Percentiles rank a stretch among this genome's conserved stretches.
Conservation (phyloP, 2,888 invertebrate genomes). For the Spilarctia lutea region DNA sequence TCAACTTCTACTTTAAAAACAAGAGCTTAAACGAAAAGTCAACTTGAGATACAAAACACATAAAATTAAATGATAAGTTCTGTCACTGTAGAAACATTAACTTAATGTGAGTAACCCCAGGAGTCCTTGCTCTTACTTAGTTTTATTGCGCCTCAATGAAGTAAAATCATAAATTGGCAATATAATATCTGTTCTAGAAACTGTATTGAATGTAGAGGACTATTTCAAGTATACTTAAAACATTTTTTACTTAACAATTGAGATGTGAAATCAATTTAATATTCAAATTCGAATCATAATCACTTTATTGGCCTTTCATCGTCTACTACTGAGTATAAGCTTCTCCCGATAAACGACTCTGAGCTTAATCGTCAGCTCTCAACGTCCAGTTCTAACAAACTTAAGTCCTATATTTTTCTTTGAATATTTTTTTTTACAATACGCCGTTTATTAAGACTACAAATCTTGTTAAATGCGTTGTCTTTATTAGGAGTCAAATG, state of each 20-base stretch:
- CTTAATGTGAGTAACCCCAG: conserved; percentile 40
- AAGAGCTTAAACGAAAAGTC: conserved; percentile 2
- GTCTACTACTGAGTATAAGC: neutral
- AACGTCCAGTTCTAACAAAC: no score
- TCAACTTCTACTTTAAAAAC: conserved; percentile 4
- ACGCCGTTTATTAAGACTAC: no score
- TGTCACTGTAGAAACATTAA: conserved; percentile 35
- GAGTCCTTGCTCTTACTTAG: conserved; percentile 47
- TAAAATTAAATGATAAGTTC: conserved; percentile 42
- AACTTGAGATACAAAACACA: conserved; percentile 34
- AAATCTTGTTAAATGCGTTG: neutral
- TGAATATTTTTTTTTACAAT: no score
- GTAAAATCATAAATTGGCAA: conserved; percentile 54
- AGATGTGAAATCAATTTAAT: neutral
- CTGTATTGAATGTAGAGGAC: conserved; percentile 40
- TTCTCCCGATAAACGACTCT: no score
- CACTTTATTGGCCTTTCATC: neutral
- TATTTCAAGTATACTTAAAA: neutral
- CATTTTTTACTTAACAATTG: neutral
- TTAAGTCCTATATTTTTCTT: no score
- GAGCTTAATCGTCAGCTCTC: no score
- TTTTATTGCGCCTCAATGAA: conserved; percentile 52
- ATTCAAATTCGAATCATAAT: neutral
- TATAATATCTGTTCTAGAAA: conserved; percentile 50
- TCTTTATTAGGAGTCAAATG: neutral